Evolutionary conservation across 92 coral and sea anemone species (phyloP), one percentile per base, ranked within the genome.

Genomic region (Siderastrea radians): DNA sequence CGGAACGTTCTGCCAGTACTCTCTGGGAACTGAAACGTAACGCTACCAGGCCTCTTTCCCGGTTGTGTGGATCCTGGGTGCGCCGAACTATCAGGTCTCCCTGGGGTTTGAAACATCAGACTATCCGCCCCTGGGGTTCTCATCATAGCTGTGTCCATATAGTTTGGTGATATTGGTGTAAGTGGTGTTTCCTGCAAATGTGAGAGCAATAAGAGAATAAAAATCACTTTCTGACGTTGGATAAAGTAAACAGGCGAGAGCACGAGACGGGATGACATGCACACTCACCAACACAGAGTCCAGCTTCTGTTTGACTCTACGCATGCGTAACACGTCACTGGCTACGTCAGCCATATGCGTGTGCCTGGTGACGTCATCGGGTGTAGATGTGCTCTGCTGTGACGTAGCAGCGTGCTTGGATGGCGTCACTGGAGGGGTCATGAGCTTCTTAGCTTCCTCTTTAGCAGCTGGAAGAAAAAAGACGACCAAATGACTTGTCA

Each of bases 231-330:
- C 57, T 38, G 14, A n/a, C 72, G 45, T 7, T 67, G 45, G 3
- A 59, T 14, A 14, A 61, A 16, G 26, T 13, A 61, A 6, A 6
- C 5, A 3, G 15, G 13, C 16, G 66, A 61, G 15, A 11, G 11
- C 3, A 46, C 4, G 17, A 69, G 17, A 46, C 3, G 26, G 47
- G 57, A 15, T 16, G 7, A 12, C 3, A 4, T n/a, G 48, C 64
- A 45, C 48, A 73, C 98, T 68, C 68, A 98, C 99, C 99, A 98
- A 87, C 17, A 98, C 98, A n/a, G 99, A 98, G 77, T 98, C 96
- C 90, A 98, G 90, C 72, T 95, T 94, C 90, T 90, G 93, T 84
- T 91, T 95, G 61, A 98, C 97, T 74, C 89, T 93, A 47, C 93
- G 93, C 89, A 95, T 92, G 75, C 96, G 96, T 74, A 98, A 43